phyloP scores from a whole-genome alignment of 2,888 invertebrate species.

The Lysandra coridon region DNA sequence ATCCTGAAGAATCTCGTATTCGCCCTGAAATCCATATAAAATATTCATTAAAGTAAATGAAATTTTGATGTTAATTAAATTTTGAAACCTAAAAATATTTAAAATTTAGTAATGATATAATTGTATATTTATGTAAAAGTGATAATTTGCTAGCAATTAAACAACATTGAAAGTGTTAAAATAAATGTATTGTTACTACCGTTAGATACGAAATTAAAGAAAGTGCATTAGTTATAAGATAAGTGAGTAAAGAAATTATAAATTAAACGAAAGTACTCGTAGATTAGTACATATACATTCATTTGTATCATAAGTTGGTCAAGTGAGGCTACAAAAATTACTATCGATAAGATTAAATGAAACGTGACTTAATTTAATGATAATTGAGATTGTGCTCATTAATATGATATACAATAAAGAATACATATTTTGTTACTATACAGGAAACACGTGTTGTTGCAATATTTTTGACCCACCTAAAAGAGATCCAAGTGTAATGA shows the following conservation, averaged over 20 bases:
- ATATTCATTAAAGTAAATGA: background rate
- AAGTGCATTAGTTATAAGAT: background rate
- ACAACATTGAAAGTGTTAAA: background rate
- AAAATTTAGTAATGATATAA: background rate
- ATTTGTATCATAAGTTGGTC: background rate
- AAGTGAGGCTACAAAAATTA: slow-evolving; percentile 18
- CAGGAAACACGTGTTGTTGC: background rate
- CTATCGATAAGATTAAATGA: slow-evolving; percentile 26
- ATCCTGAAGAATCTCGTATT: slow-evolving; percentile 81
- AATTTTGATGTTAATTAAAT: too few species aligned
- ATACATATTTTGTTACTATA: background rate
- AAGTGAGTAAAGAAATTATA: background rate
- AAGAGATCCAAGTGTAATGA: slow-evolving; percentile 81
- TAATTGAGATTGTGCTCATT: slow-evolving; percentile 14
- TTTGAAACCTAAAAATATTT: too few species aligned
- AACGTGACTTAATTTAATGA: slow-evolving; percentile 26
- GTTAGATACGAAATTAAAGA: background rate
- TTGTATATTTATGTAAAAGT: background rate
- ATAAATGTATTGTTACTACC: background rate
- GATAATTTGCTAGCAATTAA: background rate
- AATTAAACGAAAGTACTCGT: background rate
- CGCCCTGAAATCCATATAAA: slow-evolving; percentile 73
- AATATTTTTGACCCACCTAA: slow-evolving; percentile 72
- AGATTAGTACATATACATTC: background rate
- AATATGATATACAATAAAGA: background rate